Evolutionary conservation across 2,113 vertebrate species (phyloP), one percentile per base, ranked within the genome.

Genomic region (Lepus americanus): DNA sequence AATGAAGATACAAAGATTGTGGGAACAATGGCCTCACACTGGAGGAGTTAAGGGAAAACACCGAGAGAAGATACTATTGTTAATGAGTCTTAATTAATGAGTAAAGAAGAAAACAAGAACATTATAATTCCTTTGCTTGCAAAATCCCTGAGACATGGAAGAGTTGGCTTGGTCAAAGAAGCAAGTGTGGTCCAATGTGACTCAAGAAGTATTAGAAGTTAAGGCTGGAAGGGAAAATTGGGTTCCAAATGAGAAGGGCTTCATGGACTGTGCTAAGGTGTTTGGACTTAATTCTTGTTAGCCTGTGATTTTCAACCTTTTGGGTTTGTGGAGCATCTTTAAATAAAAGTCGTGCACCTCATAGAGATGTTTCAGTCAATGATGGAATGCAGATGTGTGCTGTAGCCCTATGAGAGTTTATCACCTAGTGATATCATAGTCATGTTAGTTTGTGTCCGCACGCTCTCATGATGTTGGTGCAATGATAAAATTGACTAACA

Each of bases 41-140:
- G 33, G 20, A 39, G 51, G 59, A 86, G 59, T 76, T 31, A 72
- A 55, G 70, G 80, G 80, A 92, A 63, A 82, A 7, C 55, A 20
- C 27, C 53, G 23, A 44, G 53, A 84, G 66, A 70, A 93, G 66
- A 91, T 53, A 10, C 17, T 72, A 19, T 39, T 67, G 12, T 69
- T 80, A 87, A 23, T 44, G 27, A 12, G 44, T 73, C 76, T 84
- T 77, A 78, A 84, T 72, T 78, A 94, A 86, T 53, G 51, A 95
- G 10, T 55, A 5, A 19, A 92, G 33, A 89, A 59, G 19, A 86
- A 94, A 83, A 93, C 31, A 87, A 95, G 59, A 64, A 51, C 53
- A 76, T 29, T 27, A 27, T 3, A 8, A 83, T 94, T 96, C 31
- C 31, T 73, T 29, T 76, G 53, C 5, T 29, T 63, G 22, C 31